These are phyloP conservation scores for Triplophysa bombifrons DNA, from an alignment of 2,797 vertebrate species.

Conservation along the genomic window DNA sequence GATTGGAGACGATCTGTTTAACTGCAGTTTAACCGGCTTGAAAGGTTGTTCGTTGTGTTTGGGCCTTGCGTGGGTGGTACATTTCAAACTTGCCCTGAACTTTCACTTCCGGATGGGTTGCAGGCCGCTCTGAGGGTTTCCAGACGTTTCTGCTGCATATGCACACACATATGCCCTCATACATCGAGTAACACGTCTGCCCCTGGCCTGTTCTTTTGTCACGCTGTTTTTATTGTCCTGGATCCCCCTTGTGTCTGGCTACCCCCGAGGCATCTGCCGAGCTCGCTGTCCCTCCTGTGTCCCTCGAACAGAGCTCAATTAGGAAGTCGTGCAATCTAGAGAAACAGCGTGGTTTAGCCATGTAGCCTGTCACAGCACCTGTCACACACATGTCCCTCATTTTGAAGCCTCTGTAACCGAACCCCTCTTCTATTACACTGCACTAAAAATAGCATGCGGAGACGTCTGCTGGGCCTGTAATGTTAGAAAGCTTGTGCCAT, in stretches of 20 bases:
- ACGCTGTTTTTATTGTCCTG: constrained; percentile 62
- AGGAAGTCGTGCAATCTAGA: constrained; percentile 65
- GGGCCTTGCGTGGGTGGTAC: background rate
- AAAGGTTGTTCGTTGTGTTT: background rate
- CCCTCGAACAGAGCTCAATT: constrained; percentile 73
- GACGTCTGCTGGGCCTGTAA: constrained; percentile 52
- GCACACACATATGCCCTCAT: constrained; percentile 34
- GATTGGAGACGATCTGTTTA: constrained; percentile 10
- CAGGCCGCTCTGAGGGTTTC: background rate
- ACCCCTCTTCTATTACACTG: constrained; percentile 66
- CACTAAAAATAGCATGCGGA: constrained; percentile 68
- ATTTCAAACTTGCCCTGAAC: background rate
- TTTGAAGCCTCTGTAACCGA: constrained; percentile 70
- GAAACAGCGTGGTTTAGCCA: constrained; percentile 70
- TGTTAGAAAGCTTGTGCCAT: constrained; percentile 38
- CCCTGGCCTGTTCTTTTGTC: constrained; percentile 59
- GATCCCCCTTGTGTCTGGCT: constrained; percentile 59
- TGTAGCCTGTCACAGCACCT: constrained; percentile 72
- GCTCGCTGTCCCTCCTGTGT: constrained; percentile 70
- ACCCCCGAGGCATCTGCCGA: constrained; percentile 72
- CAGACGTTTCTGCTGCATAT: constrained; percentile 13
- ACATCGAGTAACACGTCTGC: constrained; percentile 33
- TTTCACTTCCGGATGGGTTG: background rate
- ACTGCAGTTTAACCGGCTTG: background rate
- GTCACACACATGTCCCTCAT: constrained; percentile 70